A percentile compares a stretch with the other conserved stretches of the same genome.
These are phyloP conservation scores for Phylloscopus collybita DNA, from an alignment of 2,797 vertebrate species.

Conservation along the genomic window DNA sequence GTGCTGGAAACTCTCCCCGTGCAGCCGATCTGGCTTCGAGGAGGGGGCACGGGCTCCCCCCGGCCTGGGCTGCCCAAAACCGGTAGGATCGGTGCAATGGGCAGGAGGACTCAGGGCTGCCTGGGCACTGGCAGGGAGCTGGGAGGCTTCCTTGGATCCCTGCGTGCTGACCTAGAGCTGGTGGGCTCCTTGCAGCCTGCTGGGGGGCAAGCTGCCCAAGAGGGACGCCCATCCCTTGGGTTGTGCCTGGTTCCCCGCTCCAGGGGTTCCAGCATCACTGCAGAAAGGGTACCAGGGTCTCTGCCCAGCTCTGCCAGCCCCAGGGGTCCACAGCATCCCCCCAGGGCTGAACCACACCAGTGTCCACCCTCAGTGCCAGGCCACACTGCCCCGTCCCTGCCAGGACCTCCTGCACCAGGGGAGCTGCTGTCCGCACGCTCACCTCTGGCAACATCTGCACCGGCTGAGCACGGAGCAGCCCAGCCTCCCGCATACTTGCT, in stretches of 20 bases:
- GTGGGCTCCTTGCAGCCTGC: neutral
- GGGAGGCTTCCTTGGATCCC: neutral
- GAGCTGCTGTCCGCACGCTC: neutral
- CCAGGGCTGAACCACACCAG: neutral
- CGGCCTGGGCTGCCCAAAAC: neutral
- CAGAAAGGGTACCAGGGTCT: too few species aligned
- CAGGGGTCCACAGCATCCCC: neutral
- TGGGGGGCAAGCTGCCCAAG: accelerated
- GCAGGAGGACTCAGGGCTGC: neutral
- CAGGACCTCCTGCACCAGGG: neutral
- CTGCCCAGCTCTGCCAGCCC: neutral
- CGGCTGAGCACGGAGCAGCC: neutral
- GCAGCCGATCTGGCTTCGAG: neutral
- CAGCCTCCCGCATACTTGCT: neutral
- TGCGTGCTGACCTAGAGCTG: accelerated
- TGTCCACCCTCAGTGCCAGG: neutral
- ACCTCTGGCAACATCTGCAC: conserved; percentile 27
- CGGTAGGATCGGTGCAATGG: neutral
- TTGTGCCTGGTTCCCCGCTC: neutral
- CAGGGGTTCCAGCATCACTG: neutral
- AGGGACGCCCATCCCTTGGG: accelerated
- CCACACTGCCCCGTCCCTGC: accelerated
- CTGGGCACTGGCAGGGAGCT: neutral
- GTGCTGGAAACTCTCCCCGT: neutral
- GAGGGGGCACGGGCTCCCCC: neutral